A percentile compares a stretch with the other conserved stretches of the same genome.
Conservation (phyloP, 2,113 vertebrate genomes). For the Xenus cinereus region DNA sequence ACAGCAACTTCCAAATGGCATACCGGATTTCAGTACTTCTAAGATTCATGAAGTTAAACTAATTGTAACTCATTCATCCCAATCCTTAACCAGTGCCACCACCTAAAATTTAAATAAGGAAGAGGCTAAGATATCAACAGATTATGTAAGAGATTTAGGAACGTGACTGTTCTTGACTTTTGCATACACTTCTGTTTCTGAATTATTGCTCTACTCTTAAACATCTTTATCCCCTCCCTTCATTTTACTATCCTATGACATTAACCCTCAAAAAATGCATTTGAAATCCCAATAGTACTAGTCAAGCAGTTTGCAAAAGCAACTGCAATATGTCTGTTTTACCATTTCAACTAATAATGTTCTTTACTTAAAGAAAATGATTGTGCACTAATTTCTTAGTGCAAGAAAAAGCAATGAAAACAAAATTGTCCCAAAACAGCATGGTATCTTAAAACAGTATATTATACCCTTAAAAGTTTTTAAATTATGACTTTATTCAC, state of each 20-base stretch:
- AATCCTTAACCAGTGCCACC: background rate
- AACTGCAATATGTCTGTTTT: background rate
- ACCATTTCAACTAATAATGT: background rate
- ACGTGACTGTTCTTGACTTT: background rate
- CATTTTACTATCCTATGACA: background rate
- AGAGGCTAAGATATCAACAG: background rate
- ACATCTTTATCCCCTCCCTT: background rate
- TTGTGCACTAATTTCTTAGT: background rate
- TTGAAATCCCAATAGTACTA: background rate
- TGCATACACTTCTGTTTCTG: background rate
- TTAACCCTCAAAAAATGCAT: background rate
- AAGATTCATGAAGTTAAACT: background rate
- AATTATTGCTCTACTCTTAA: background rate
- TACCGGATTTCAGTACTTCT: background rate
- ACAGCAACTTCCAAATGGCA: background rate
- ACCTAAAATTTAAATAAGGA: background rate
- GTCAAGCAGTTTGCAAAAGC: background rate
- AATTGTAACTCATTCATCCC: background rate
- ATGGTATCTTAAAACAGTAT: background rate
- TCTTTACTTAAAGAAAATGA: slow-evolving; percentile 12
- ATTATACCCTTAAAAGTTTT: slow-evolving; percentile 31
- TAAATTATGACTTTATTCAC: slow-evolving; percentile 59
- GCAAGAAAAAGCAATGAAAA: background rate
- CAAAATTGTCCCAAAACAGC: background rate
- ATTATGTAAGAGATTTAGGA: background rate